Evolutionary conservation across 2,113 vertebrate species (phyloP).

Genomic region (Pelobates fuscus): DNA sequence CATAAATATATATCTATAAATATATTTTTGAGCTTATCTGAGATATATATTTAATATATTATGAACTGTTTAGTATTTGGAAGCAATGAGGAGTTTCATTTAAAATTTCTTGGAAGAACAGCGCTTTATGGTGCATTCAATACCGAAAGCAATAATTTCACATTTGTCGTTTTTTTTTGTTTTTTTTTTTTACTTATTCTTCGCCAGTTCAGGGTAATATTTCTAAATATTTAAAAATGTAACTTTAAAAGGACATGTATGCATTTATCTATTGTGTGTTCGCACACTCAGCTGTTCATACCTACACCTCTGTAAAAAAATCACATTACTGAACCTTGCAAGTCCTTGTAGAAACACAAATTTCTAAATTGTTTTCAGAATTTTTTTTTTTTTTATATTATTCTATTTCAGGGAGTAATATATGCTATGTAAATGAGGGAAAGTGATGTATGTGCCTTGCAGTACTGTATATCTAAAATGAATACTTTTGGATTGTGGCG

Average conservation of each 20-base stretch:
- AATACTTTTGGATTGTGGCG: constrained; percentile 62
- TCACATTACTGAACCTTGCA: constrained; percentile 65
- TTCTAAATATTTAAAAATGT: constrained; percentile 56
- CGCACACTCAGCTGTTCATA: too few relatives aligned
- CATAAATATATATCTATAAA: constrained; percentile 56
- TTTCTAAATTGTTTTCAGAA: constrained; percentile 69
- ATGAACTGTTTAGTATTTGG: too few relatives aligned
- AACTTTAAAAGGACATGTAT: constrained; percentile 58
- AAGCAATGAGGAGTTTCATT: too few relatives aligned
- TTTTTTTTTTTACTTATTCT: too few relatives aligned
- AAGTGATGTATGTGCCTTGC: constrained; percentile 78
- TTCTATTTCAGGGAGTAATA: constrained; percentile 73
- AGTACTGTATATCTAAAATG: constrained; percentile 68
- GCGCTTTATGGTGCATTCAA: constrained; percentile 54
- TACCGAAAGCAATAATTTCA: constrained; percentile 72
- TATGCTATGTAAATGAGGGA: constrained; percentile 66
- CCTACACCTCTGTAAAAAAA: constrained; percentile 56
- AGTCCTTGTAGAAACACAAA: constrained; percentile 62
- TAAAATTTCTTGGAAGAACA: constrained; percentile 4
- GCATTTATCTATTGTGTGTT: constrained; percentile 51
- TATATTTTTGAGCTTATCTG: constrained; percentile 54
- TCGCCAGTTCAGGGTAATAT: constrained; percentile 51
- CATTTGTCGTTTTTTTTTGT: constrained; percentile 59
- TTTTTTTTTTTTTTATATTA: constrained; percentile 65
- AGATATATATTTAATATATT: too few relatives aligned